Evolutionary conservation across 2,888 invertebrate species (phyloP), one percentile per base, ranked within the genome.

Genomic region (Apodemia duryi): DNA sequence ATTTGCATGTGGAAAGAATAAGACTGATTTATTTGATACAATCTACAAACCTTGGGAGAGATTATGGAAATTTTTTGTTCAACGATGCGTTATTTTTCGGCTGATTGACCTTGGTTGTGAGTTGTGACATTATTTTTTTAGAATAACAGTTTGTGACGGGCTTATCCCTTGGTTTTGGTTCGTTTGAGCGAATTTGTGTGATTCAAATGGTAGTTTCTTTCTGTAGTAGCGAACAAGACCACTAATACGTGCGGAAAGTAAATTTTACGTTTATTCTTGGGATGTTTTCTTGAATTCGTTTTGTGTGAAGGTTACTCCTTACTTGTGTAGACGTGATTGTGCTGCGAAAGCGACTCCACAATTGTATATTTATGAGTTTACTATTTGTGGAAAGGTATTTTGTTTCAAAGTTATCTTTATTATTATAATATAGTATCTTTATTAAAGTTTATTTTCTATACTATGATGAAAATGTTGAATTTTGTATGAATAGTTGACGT

Each of bases 291-390:
- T 73, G 74, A 75, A 78, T 83, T 80, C 82, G 64, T 82, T 84
- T 73, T 83, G 75, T 74, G 82, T 67, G 71, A 68, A 81, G 83
- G 80, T 78, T 78, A 73, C 78, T 74, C 74, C 75, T 77, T 77
- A 74, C 76, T 76, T 77, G 74, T 75, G 79, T 77, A 77, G 81
- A 85, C 86, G 88, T 88, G 88, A 86, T 89, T 87, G 81, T 70
- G 83, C 79, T 81, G 75, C 80, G 80, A 79, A 84, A 85, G 83
- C 84, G 82, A 82, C 82, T 81, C 79, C 81, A 84, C 88, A 88
- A 90, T 90, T 88, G 90, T 88, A 88, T 91, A 91, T 91, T 90
- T 91, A 91, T 91, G 88, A 88, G 86, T 79, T 83, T 74, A 86
- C 86, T 84, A 85, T 84, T 83, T 74, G 79, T 73, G 67, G 76